A percentile compares a stretch with the other conserved stretches of the same genome.
Evolutionary conservation across 2,797 vertebrate species (phyloP).

Genomic region (Artibeus jamaicensis): DNA sequence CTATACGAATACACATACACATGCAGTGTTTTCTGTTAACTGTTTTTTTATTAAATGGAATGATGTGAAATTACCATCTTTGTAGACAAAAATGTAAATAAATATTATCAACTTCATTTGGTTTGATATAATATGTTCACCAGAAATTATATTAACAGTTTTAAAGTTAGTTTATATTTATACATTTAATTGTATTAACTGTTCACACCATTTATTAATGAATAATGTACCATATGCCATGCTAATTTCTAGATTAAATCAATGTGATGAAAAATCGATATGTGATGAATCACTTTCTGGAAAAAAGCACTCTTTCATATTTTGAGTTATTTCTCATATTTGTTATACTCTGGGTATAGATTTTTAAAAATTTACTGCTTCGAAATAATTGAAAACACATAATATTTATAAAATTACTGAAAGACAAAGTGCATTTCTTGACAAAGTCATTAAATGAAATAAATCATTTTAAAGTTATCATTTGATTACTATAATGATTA

Average conservation of each 20-base stretch:
- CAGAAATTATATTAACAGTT: neutral
- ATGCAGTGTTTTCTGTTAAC: neutral
- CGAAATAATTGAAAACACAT: conserved; percentile 6
- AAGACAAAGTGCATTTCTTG: neutral
- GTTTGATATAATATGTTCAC: neutral
- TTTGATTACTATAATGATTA: conserved; percentile 14
- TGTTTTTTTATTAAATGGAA: neutral
- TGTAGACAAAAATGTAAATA: neutral
- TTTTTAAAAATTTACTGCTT: neutral
- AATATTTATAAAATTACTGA: neutral
- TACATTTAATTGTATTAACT: neutral
- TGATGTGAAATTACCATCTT: neutral
- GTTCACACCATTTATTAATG: neutral
- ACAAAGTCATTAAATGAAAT: conserved; percentile 20
- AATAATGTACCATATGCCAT: neutral
- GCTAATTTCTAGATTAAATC: neutral
- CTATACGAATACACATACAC: neutral
- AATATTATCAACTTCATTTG: neutral
- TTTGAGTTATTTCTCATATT: neutral
- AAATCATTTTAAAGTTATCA: neutral
- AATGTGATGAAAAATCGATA: neutral
- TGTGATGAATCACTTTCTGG: neutral
- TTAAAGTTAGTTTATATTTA: neutral
- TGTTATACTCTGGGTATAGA: neutral
- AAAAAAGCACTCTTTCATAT: neutral